Base-by-base conservation (phyloP, 92 coral and sea anemone species). In the Siderastrea siderea region DNA sequence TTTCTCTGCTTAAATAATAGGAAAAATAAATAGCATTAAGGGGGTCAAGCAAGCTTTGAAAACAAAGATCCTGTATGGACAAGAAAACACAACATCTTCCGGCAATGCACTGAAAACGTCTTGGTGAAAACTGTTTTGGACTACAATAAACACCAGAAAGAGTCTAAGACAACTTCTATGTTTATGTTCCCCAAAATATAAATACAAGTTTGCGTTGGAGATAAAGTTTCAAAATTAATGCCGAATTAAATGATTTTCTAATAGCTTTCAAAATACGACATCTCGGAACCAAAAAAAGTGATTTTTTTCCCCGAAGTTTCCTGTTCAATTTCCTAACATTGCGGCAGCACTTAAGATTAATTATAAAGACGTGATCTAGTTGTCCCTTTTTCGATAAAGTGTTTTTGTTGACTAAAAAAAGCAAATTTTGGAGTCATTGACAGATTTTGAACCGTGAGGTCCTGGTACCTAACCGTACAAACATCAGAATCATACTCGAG, bases 261-360 rank as follows among this genome's bases (percentile, higher is more conserved):
- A 81, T 68, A 68, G 76, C 65, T 81, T 81, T 71, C 77, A 58
- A 79, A 79, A 82, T 46, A 58, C 77, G 86, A 48, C 86, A 69
- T 49, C 26, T 82, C 66, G 70, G 78, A 70, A 82, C 52, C 46
- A 2, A 44, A 46, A 57, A 81, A 61, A 79, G 48, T 58, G 12
- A n/a, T 55, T 9, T 57, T 13, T 26, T 26, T 49, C 48, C 10
- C 19, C 66, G 15, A 5, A 10, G 68, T 57, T 81, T 81, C 86
- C 77, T 68, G 68, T 70, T 47, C 77, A 72, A 68, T 81, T 69
- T 74, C 78, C 78, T 52, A 52, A 53, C 16, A 74, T 12, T 7
- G 78, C 62, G 62, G 62, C 44, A 53, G 47, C 63, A 19, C 78
- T 17, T 53, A 74, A 74, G 12, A 53, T 59, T 58, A 45, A 47